Conservation (phyloP, 2,113 vertebrate genomes). For the Nicator chloris region DNA sequence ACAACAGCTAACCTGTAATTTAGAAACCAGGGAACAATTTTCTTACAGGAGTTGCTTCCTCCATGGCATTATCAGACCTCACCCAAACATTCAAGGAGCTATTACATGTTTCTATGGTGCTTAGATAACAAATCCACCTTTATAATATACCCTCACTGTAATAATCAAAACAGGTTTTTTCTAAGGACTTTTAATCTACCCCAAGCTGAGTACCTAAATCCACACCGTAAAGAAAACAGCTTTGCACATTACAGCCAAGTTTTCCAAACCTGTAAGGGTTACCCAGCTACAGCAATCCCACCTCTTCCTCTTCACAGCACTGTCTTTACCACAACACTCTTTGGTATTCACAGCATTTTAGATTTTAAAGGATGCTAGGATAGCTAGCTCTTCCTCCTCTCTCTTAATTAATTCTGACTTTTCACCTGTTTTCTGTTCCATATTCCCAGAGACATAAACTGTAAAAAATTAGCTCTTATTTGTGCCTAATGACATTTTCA, state of each 20-base stretch:
- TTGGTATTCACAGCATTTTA: background rate
- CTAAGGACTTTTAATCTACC: background rate
- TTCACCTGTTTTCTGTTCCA: conserved; percentile 46
- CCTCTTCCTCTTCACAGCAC: background rate
- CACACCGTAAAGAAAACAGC: background rate
- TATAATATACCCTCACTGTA: background rate
- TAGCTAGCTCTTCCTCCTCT: background rate
- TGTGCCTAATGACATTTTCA: conserved; percentile 54
- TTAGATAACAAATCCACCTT: background rate
- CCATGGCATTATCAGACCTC: background rate
- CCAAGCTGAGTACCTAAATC: background rate
- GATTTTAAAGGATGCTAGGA: background rate
- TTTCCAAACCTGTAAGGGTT: background rate
- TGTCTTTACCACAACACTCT: background rate
- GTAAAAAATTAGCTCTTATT: conserved; percentile 66
- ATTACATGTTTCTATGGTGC: background rate
- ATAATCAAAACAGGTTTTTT: background rate
- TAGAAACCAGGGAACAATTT: background rate
- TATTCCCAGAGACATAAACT: conserved; percentile 36
- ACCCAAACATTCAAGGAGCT: background rate
- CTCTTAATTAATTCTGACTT: conserved; percentile 48
- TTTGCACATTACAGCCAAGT: background rate
- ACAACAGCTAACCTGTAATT: background rate
- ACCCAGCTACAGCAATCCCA: background rate
- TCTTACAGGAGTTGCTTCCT: background rate